phyloP scores from a whole-genome alignment of 2,113 vertebrate species.

The Oryzias melastigma region DNA sequence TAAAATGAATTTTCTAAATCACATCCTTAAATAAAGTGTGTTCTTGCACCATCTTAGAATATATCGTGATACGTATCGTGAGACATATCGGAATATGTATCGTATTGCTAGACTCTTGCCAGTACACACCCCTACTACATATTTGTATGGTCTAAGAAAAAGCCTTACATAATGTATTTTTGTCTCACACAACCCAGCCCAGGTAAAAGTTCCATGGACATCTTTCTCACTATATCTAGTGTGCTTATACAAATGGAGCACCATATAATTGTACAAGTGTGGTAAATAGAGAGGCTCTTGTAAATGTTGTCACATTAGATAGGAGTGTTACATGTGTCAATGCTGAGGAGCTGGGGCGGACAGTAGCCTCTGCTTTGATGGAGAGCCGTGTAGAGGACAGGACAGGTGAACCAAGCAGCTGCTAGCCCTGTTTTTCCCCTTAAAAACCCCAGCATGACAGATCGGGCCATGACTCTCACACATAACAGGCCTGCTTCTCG shows the following conservation, averaged over 20 bases:
- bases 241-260: conserved; percentile 49
- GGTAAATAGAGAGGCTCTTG: conserved; percentile 56
- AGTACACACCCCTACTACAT: not conserved
- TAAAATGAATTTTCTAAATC: no score
- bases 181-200: conserved; percentile 6
- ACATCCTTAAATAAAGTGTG: no score
- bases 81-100: no score
- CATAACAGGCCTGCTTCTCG: conserved; percentile 62
- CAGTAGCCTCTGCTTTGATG: conserved; percentile 60
- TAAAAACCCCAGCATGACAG: conserved; percentile 66
- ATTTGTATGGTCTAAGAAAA: conserved; percentile 12
- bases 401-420: conserved; percentile 77
- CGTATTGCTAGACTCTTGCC: no score
- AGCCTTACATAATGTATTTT: not conserved
- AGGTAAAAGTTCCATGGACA: conserved; percentile 34
- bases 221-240: conserved; percentile 38
- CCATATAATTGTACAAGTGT: conserved; percentile 68
- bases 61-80: no score
- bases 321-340: conserved; percentile 56
- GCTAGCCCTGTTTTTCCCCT: conserved; percentile 57
- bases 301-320: conserved; percentile 66
- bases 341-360: conserved; percentile 45
- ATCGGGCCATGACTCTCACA: conserved; percentile 67
- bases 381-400: conserved; percentile 70
- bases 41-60: no score